phyloP scores from a whole-genome alignment of 2,113 vertebrate genomes.

The Gymnarchus niloticus region DNA sequence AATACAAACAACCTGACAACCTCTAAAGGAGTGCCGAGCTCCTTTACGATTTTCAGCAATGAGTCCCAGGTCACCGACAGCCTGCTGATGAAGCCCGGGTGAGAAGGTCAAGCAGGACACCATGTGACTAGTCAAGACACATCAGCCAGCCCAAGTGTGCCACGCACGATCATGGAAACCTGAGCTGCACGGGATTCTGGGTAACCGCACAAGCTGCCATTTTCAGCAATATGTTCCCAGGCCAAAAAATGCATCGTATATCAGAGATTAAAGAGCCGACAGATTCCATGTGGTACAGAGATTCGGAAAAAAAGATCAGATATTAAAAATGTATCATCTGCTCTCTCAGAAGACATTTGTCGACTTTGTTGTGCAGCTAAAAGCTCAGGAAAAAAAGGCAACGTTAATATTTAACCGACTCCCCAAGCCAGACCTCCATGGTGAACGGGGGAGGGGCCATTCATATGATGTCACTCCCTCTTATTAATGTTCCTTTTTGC shows the following conservation, averaged over 20 bases:
- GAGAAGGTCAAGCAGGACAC: not conserved
- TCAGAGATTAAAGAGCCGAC: conserved; percentile 14
- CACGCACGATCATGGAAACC: not conserved
- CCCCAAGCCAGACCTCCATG: not conserved
- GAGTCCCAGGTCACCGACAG: not conserved
- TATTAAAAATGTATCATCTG: conserved; percentile 17
- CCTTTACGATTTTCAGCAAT: no score
- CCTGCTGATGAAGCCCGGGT: not conserved
- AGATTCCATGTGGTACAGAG: conserved; percentile 17
- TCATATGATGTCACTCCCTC: not conserved
- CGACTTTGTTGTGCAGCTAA: conserved; percentile 12
- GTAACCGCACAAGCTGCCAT: not conserved
- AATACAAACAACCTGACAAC: not conserved
- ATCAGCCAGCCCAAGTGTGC: not conserved
- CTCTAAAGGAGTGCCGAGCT: conserved; percentile 4
- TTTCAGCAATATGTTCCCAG: not conserved
- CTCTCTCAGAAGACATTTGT: conserved; percentile 12
- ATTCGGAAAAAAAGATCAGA: not conserved
- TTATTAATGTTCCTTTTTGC: not conserved
- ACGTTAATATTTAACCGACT: conserved; percentile 6
- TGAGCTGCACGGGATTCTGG: not conserved
- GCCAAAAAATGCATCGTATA: conserved; percentile 1
- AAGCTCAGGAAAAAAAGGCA: conserved; percentile 12
- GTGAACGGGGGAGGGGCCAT: not conserved
- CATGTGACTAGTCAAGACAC: not conserved